Base-by-base conservation (phyloP, 2,797 vertebrate genomes). In the Phaenicophaeus curvirostris region DNA sequence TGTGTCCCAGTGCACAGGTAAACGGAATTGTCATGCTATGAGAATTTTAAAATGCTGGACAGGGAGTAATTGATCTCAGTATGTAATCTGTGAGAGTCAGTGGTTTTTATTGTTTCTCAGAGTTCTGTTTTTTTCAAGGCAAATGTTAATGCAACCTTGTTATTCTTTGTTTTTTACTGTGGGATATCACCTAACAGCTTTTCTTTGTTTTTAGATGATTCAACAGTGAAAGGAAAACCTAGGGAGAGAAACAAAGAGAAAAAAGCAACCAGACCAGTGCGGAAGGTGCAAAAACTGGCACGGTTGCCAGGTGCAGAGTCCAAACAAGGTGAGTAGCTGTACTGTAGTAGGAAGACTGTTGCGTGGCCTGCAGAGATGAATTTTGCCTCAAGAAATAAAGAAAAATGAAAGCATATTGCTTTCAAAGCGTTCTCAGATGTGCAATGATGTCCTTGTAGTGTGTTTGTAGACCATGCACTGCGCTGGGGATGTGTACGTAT, bases 221-320 rank as follows among this genome's bases (percentile, higher is more conserved):
- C 74, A 87, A 53, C 84, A 69, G 33, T 86, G 85, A 98, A 97
- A 96, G 96, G 94, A 79, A 97, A 96, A 89, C 87, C 95, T 55
- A 25, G n/a, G 86, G 98, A 97, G 87, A 97, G 96, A 95, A 95
- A 61, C 75, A 98, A 90, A 89, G 97, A 97, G 82, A 98, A 96
- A 87, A 98, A 97, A 96, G 35, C 91, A 42, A 87, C 90, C 35
- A 98, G 96, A 62, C 97, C 98, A 71, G 97, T 99, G 55, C 97
- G 99, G 94, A 99, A 99, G 97, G 97, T 99, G 84, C 98, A 99
- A 87, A 98, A 98, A 96, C 96, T 98, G 82, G 67, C 97, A 31
- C 97, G 96, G 17, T 93, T 97, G 42, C 96, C 98, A 93, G 98
- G 98, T 93, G 96, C 97, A 35, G 98, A 99, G 80, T 93, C 98